Base-by-base conservation (phyloP, 2,797 vertebrate genomes). In the Pantherophis vulpinus region DNA sequence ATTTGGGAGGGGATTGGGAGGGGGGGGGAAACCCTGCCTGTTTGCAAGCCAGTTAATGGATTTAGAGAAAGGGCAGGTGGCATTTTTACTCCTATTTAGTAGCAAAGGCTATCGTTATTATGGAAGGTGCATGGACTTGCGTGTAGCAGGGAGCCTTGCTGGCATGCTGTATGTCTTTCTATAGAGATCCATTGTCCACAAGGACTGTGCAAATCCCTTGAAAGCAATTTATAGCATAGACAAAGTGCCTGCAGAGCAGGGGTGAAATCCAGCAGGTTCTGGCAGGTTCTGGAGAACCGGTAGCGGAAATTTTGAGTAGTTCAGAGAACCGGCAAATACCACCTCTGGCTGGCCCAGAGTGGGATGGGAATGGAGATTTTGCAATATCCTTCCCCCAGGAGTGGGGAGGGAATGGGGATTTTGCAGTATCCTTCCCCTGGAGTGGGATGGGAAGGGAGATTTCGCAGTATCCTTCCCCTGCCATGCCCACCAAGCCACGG, bases 1-100 rank as follows among this genome's bases (percentile, higher is more conserved):
- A 16, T 11, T 13, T 0, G 0, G 47, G 23, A 20, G 74, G 14
- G 29, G 27, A 18, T 47, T 42, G 0, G 4, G 3, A 1, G 4
- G 2, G 29, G 11, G 0, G 5, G 6, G 16, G 5, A 2, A 2
- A 37, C 55, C 2, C 90, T 92, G 37, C 13, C 23, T 6, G 12
- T 27, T 70, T 88, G 10, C 0, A 25, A 56, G 32, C 86, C 14
- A 47, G 25, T 42, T 47, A 37, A 13, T 13, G 54, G 20, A 5
- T 70, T 88, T 37, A 25, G n/a, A 32, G 11, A 56, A 37, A 42
- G 4, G 6, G 2, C 12, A 27, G 42, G 66, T 16, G 7, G 16
- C 6, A 2, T 29, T 18, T 18, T 18, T 86, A 11, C 1, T 13
- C 27, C 2, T 60, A 27, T 14, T 16, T 11, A 18, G 16, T 58